A percentile compares a stretch with the other conserved stretches of the same genome.
These are phyloP conservation scores for Motacilla tschutschensis DNA, from an alignment of 2,113 vertebrate genomes.

Conservation along the genomic window DNA sequence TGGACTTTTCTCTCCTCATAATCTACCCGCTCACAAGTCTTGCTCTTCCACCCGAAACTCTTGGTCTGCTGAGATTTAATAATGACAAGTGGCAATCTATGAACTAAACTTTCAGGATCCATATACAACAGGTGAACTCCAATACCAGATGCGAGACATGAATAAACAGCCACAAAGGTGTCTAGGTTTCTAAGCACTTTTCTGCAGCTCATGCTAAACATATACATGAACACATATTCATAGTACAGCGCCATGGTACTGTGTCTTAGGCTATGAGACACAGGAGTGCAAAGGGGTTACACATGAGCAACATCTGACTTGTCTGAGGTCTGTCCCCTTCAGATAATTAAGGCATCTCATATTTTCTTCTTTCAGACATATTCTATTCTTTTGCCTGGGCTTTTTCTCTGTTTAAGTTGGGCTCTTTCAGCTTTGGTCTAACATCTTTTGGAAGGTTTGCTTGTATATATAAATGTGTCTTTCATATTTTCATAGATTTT, in stretches of 20 bases:
- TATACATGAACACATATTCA: background rate
- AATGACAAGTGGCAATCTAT: accelerated
- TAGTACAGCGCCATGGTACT: background rate
- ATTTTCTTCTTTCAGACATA: background rate
- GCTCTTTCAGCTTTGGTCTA: background rate
- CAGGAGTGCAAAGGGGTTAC: background rate
- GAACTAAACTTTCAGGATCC: background rate
- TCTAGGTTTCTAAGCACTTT: background rate
- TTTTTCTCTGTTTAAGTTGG: background rate
- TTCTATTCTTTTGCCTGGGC: background rate
- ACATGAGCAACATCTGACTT: background rate
- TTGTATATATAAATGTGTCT: background rate
- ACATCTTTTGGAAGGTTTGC: background rate
- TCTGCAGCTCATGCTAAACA: background rate
- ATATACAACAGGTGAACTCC: background rate
- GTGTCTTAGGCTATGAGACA: background rate
- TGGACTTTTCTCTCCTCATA: background rate
- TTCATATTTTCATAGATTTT: background rate
- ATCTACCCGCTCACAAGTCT: too few species aligned
- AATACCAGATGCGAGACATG: accelerated
- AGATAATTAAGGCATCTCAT: background rate
- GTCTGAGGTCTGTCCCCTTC: background rate
- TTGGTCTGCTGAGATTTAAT: background rate
- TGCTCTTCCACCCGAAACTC: background rate
- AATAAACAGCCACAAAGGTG: background rate